These are phyloP conservation scores for Psophia crepitans DNA, from an alignment of 2,113 vertebrate genomes.

Conservation along the genomic window DNA sequence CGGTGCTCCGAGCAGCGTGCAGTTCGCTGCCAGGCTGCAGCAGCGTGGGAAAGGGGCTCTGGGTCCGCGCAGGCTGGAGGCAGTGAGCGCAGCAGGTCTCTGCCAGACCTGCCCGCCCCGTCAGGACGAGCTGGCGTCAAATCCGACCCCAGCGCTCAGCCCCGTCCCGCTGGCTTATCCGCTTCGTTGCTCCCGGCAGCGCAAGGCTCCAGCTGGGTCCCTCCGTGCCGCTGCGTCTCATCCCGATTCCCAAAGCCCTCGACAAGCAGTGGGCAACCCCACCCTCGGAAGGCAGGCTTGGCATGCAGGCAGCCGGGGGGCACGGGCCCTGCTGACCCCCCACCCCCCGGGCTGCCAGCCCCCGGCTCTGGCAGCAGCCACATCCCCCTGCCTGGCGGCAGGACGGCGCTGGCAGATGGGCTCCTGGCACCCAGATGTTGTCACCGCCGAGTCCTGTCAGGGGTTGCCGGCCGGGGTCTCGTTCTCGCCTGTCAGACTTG, in stretches of 20 bases:
- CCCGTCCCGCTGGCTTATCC: fast-evolving
- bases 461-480: constrained; percentile 63
- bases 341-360: background rate
- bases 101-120: fast-evolving
- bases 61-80: background rate
- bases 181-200: too few relatives aligned
- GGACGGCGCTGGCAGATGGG: background rate
- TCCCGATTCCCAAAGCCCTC: fast-evolving
- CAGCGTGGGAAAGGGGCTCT: too few relatives aligned
- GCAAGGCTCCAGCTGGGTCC: fast-evolving
- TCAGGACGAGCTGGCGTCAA: background rate
- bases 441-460: constrained; percentile 24
- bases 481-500: constrained; percentile 77
- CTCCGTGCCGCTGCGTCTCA: fast-evolving
- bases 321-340: background rate
- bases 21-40: background rate
- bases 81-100: too few relatives aligned
- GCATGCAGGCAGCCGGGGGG: background rate
- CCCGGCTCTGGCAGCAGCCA: background rate
- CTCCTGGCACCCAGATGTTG: constrained; percentile 34
- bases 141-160: background rate
- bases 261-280: background rate
- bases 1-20: fast-evolving
- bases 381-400: background rate
- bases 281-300: background rate